phyloP scores from a whole-genome alignment of 2,113 vertebrate species.

The Oplegnathus fasciatus region DNA sequence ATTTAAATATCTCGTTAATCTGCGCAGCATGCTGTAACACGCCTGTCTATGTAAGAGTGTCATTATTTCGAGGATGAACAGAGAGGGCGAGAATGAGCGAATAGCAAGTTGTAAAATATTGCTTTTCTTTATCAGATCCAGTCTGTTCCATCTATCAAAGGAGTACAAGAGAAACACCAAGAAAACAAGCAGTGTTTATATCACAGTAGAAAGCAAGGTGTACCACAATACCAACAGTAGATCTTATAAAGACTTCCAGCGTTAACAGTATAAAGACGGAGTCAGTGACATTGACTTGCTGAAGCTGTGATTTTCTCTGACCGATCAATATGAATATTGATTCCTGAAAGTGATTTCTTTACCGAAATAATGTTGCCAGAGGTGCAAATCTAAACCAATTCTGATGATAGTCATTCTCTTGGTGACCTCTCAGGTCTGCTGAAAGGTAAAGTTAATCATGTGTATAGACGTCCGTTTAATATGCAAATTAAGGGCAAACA shows the following conservation, averaged over 20 bases:
- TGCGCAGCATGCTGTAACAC: conserved; percentile 45
- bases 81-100: neutral
- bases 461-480: neutral
- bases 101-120: neutral
- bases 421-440: neutral
- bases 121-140: conserved; percentile 31
- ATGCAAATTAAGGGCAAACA: conserved; percentile 15
- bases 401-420: neutral
- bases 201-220: neutral
- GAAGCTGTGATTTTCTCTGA: neutral
- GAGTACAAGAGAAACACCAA: neutral
- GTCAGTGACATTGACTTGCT: conserved; percentile 1
- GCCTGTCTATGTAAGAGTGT: conserved; percentile 23
- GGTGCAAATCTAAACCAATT: neutral
- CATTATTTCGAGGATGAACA: conserved; percentile 31
- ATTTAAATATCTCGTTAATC: conserved; percentile 63
- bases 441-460: neutral
- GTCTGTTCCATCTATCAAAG: neutral
- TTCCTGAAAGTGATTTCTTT: conserved; percentile 2
- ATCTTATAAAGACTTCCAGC: neutral
- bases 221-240: neutral
- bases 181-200: neutral
- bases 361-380: neutral
- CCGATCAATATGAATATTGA: conserved; percentile 25
- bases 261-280: conserved; percentile 10